Evolutionary conservation across 92 coral and sea anemone species (phyloP).

Genomic region (Porites evermanni): DNA sequence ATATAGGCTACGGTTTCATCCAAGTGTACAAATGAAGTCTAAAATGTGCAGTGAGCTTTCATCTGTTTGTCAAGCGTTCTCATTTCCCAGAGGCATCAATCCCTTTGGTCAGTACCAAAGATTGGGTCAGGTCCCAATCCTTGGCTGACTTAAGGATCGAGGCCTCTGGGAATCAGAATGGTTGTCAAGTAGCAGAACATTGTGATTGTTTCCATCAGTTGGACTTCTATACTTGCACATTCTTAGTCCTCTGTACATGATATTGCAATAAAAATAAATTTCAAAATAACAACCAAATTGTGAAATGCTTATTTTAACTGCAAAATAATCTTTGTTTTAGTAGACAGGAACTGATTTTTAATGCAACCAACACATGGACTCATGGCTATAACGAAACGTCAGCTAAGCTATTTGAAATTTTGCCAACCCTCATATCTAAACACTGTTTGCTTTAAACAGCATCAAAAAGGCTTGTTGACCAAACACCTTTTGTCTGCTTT

Average conservation of each 20-base stretch:
- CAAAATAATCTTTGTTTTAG: too few species aligned
- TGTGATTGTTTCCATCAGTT: neutral
- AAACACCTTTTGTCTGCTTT: too few species aligned
- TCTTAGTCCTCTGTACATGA: constrained; percentile 15
- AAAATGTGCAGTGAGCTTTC: constrained; percentile 21
- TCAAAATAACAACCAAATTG: neutral
- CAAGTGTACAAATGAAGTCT: constrained; percentile 7
- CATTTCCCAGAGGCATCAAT: too few species aligned
- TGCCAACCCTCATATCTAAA: too few species aligned
- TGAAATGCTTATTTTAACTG: neutral
- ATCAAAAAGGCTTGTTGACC: too few species aligned
- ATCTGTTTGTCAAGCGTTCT: neutral
- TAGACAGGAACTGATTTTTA: neutral
- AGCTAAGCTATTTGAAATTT: too few species aligned
- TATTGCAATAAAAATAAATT: constrained; percentile 34
- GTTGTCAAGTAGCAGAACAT: too few species aligned
- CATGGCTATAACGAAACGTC: neutral
- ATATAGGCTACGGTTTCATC: constrained; percentile 30
- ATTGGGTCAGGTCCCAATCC: too few species aligned
- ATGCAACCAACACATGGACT: neutral
- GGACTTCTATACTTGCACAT: constrained; percentile 1
- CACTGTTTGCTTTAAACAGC: too few species aligned
- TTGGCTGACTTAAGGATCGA: too few species aligned
- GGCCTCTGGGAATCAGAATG: too few species aligned
- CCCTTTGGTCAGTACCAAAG: too few species aligned